phyloP scores from a whole-genome alignment of 64 coral and sea anemone genomes.

The Actinia equina region DNA sequence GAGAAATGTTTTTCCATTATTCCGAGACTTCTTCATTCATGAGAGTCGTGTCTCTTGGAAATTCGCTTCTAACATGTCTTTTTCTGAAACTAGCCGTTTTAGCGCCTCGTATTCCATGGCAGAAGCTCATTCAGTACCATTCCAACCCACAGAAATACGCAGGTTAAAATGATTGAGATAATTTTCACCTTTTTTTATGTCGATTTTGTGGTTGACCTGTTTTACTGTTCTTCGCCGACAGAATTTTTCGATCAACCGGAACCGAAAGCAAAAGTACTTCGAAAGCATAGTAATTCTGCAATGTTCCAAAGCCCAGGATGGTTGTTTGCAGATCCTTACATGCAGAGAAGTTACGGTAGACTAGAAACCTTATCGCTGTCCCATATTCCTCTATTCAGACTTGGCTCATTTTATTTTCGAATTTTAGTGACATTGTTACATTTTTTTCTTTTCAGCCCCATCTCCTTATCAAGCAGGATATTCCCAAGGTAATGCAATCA shows the following conservation, averaged over 20 bases:
- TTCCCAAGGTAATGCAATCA: neutral
- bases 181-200: neutral
- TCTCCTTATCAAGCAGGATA: neutral
- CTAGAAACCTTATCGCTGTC: neutral
- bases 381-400: neutral
- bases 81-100: neutral
- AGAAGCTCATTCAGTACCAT: neutral
- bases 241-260: neutral
- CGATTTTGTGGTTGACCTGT: neutral
- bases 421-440: neutral
- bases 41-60: neutral
- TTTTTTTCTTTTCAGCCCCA: neutral
- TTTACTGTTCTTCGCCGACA: neutral
- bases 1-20: neutral
- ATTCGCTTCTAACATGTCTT: neutral
- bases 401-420: neutral
- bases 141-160: constrained; percentile 2
- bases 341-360: constrained; percentile 7
- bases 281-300: neutral
- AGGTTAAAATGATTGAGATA: neutral
- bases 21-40: neutral
- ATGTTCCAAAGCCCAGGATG: neutral
- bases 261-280: neutral
- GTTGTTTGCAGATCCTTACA: neutral
- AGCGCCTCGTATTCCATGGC: constrained; percentile 1